Base-by-base conservation (phyloP, 2,113 vertebrate genomes). In the Mustela nigripes region DNA sequence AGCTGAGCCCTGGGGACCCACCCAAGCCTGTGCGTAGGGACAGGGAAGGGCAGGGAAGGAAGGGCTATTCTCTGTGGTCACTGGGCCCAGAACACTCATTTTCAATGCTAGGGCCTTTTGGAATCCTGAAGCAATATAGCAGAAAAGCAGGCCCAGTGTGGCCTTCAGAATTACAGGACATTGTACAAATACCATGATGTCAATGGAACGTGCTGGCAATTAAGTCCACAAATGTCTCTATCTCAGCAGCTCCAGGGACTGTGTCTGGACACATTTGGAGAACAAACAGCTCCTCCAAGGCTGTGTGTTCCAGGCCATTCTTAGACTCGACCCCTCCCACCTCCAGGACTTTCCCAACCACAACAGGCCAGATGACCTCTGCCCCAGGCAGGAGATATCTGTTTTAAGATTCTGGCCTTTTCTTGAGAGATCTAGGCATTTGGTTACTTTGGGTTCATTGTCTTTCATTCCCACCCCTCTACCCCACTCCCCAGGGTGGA, bases 401-500 rank as follows among this genome's bases (percentile, higher is more conserved):
- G 7, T 67, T 73, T 80, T 31, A 92, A 28, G 71, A 94, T 67
- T 56, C 8, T 26, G 16, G 4, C 16, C 50, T 74, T 78, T 48
- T 45, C 67, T 87, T 33, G 85, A 74, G 53, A 81, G 56, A 85
- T 60, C n/a, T 45, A 11, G 26, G 63, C 56, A 58, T 65, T 91
- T 86, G 79, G 82, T 67, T 80, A 95, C 93, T 94, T 97, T 91
- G 2, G 39, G 42, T 67, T 83, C 45, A 39, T 5, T 53, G 1
- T 76, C 85, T 81, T 74, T 26, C 42, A 12, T 79, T 83, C 42
- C 62, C 26, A 39, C 53, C 36, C n/a, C 11, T 53, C 33, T 4
- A 1, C 6, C 0, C 24, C 33, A 50, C 33, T 4, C 7, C 26
- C 31, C 74, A 50, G 21, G 7, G 48, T 63, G 28, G 31, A 9